Evolutionary conservation across 2,888 invertebrate species (phyloP).

Genomic region (Stenoptilia bipunctidactyla): DNA sequence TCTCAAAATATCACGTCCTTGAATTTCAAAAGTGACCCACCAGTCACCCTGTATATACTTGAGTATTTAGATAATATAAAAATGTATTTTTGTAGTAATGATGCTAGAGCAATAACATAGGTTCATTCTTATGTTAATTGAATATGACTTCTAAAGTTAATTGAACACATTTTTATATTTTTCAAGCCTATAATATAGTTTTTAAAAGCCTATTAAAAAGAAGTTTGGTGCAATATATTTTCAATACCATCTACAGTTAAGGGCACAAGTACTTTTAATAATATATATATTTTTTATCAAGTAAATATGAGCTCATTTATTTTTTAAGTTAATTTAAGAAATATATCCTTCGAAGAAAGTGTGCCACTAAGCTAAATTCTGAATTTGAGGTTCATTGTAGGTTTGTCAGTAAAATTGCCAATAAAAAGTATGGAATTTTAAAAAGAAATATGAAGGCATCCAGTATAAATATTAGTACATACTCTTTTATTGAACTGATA

Average conservation of each 20-base stretch:
- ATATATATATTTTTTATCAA: conserved; percentile 20
- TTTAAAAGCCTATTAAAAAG: too few species aligned
- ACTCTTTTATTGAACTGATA: conserved; percentile 59
- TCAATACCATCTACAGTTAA: background rate
- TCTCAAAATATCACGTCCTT: too few species aligned
- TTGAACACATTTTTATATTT: too few species aligned
- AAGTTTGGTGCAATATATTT: background rate
- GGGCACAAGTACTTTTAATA: conserved; percentile 61
- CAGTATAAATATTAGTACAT: conserved; percentile 14
- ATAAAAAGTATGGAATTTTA: conserved; percentile 12
- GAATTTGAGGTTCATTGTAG: conserved; percentile 36
- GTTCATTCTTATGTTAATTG: too few species aligned
- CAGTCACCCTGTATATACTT: too few species aligned
- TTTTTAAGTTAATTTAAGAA: conserved; percentile 17
- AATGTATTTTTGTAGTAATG: background rate
- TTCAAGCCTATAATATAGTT: too few species aligned
- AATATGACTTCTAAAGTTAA: too few species aligned
- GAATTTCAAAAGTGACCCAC: too few species aligned
- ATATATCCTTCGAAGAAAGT: conserved; percentile 22
- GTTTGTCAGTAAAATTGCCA: conserved; percentile 27
- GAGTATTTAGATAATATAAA: background rate
- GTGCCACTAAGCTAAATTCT: conserved; percentile 19
- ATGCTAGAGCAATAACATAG: background rate
- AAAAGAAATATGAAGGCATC: conserved; percentile 19
- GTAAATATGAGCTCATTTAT: conserved; percentile 25